Evolutionary conservation across 2,797 vertebrate species (phyloP).

Genomic region (Buphagus erythrorhynchus): DNA sequence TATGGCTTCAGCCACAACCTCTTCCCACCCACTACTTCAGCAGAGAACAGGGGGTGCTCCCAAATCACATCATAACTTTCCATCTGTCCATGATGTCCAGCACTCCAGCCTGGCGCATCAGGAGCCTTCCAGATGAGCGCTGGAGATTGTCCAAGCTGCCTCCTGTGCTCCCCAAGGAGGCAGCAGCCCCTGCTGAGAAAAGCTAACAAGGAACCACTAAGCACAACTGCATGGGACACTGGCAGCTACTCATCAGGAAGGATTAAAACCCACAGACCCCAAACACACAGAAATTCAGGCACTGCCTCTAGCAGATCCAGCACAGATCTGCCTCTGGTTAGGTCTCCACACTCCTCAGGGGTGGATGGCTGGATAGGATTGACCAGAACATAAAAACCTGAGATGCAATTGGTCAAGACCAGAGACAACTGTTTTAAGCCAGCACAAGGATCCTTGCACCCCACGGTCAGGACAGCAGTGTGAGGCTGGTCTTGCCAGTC

Average conservation of each 20-base stretch:
- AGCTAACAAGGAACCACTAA: not conserved
- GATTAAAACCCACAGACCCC: not conserved
- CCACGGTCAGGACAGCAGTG: fast-evolving
- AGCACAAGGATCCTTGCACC: not conserved
- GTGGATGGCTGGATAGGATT: not conserved
- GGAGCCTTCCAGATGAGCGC: not conserved
- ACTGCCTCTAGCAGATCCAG: not conserved
- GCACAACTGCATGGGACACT: not conserved
- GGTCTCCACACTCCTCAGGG: not conserved
- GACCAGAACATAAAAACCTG: not conserved
- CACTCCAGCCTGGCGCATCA: fast-evolving
- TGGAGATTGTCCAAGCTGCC: not conserved
- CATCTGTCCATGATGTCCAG: fast-evolving
- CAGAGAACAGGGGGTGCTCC: not conserved
- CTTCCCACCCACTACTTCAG: not conserved
- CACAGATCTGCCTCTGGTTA: not conserved
- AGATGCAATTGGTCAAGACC: not conserved
- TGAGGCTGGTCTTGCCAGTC: not conserved
- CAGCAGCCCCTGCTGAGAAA: not conserved
- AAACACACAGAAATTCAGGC: not conserved
- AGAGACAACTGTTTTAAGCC: not conserved
- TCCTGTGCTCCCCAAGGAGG: not conserved
- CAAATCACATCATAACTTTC: not conserved
- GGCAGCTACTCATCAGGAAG: not conserved
- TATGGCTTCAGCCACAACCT: not conserved